phyloP scores from a whole-genome alignment of 2,797 vertebrate species.

The Fringilla coelebs region DNA sequence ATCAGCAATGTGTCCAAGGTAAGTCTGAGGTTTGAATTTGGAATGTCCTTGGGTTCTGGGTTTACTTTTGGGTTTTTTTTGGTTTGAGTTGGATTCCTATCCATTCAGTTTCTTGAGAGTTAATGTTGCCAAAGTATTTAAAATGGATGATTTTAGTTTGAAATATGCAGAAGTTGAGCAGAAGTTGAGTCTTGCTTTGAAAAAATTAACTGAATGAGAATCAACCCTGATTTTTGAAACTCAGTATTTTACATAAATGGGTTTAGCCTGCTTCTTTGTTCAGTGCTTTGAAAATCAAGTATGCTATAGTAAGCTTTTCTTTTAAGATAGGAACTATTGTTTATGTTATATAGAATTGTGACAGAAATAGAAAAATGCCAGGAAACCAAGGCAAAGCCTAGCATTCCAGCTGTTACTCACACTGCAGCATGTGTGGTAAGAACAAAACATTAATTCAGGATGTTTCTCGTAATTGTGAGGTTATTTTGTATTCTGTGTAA shows the following conservation, averaged over 20 bases:
- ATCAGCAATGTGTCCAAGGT: conserved; percentile 95
- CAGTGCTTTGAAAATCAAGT: neutral
- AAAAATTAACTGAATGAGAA: neutral
- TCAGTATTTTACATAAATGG: neutral
- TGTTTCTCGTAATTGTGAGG: conserved; percentile 2
- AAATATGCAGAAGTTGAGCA: neutral
- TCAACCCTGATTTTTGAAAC: neutral
- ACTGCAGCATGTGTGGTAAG: neutral
- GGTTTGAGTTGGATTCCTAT: neutral
- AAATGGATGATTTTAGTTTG: neutral
- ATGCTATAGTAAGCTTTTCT: neutral
- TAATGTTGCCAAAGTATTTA: neutral
- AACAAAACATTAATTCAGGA: neutral
- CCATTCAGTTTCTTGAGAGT: neutral
- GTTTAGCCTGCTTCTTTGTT: neutral
- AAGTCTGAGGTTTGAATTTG: conserved; percentile 42
- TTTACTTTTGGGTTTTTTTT: neutral
- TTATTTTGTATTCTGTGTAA: neutral
- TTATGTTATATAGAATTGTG: neutral
- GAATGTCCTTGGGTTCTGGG: neutral
- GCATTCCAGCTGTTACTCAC: neutral
- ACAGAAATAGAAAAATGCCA: conserved; percentile 42
- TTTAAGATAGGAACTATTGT: neutral
- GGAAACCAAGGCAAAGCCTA: neutral
- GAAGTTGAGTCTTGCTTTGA: neutral